These are phyloP conservation scores for Alosa alosa DNA, from an alignment of 2,113 vertebrate species.

Conservation along the genomic window DNA sequence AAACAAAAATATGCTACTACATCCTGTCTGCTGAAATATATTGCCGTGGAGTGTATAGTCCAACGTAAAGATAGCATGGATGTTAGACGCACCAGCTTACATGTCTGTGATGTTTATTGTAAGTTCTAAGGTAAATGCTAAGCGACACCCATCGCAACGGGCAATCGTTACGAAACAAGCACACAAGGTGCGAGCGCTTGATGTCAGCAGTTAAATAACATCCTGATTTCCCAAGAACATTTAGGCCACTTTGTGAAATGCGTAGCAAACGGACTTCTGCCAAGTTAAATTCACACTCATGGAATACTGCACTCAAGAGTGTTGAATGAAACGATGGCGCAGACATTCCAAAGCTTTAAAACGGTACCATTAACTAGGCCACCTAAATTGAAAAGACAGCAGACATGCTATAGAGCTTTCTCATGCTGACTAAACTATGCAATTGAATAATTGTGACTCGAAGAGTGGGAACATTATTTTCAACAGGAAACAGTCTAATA, in stretches of 20 bases:
- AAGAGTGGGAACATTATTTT: not conserved
- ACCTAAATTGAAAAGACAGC: not conserved
- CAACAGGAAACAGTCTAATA: not conserved
- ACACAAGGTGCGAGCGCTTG: conserved; percentile 56
- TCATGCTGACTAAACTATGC: not conserved
- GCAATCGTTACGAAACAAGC: conserved; percentile 57
- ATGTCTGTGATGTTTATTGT: conserved; percentile 69
- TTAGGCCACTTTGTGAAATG: conserved; percentile 35
- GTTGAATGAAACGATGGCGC: not conserved
- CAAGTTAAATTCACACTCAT: conserved; percentile 46
- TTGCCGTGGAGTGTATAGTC: too few species aligned
- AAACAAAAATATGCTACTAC: too few species aligned
- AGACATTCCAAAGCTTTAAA: conserved; percentile 13
- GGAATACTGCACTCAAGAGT: conserved; percentile 4
- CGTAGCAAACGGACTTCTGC: conserved; percentile 40
- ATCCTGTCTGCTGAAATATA: too few species aligned
- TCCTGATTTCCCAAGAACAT: conserved; percentile 51
- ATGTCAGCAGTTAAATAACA: conserved; percentile 63
- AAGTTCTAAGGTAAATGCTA: conserved; percentile 60
- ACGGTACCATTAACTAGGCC: not conserved
- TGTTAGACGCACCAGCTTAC: conserved; percentile 39
- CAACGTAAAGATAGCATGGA: not conserved
- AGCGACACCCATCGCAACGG: conserved; percentile 65
- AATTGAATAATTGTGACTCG: not conserved
- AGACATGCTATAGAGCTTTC: not conserved